A percentile compares a stretch with the other conserved stretches of the same genome.
phyloP scores from a whole-genome alignment of 2,797 vertebrate genomes.

The Smutsia temminckii region DNA sequence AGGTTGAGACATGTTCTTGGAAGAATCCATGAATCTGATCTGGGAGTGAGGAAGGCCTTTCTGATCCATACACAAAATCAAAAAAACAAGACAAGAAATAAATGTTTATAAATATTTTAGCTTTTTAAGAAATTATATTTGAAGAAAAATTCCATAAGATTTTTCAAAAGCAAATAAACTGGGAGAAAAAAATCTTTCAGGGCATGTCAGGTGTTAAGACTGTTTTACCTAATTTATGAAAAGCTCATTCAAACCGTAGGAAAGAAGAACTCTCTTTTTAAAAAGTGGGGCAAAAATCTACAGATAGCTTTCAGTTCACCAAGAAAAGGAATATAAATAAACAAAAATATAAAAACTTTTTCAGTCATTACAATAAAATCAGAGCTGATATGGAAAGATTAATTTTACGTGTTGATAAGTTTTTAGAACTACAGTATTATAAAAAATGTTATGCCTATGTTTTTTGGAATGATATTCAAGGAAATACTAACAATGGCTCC shows the following conservation, averaged over 20 bases:
- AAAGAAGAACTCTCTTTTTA: not conserved
- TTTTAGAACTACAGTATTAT: not conserved
- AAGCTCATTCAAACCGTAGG: not conserved
- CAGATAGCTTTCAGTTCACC: not conserved
- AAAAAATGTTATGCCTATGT: not conserved
- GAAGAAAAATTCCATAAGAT: not conserved
- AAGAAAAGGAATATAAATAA: not conserved
- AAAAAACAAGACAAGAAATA: not conserved
- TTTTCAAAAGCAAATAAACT: constrained; percentile 14
- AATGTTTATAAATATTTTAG: not conserved
- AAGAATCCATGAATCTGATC: not conserved
- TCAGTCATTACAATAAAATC: not conserved
- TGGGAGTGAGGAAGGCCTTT: not conserved
- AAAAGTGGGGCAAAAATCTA: not conserved
- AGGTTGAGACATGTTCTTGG: not conserved
- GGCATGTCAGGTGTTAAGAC: not conserved
- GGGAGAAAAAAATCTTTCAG: not conserved
- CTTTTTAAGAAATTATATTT: not conserved
- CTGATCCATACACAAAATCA: not conserved
- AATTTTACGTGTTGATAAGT: too few relatives aligned
- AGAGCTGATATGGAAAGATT: not conserved
- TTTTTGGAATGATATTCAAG: not conserved
- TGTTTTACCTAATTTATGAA: not conserved
- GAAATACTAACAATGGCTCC: not conserved
- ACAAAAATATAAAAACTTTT: not conserved